phyloP scores from a whole-genome alignment of 2,888 invertebrate genomes.

The Eilema caniola region DNA sequence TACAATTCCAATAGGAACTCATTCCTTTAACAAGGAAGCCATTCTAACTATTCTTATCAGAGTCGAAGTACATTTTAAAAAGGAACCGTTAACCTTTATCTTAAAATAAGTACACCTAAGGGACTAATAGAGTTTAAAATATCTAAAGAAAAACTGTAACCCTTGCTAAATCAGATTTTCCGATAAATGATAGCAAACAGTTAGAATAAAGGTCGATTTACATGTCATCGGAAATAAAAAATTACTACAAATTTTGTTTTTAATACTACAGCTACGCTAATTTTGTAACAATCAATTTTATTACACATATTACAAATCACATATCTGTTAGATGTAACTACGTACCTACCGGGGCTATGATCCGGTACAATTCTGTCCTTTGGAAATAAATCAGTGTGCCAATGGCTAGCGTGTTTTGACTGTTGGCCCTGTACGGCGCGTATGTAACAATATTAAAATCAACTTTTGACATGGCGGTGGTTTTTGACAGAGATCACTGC shows the following conservation, averaged over 20 bases:
- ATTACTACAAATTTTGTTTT: neutral
- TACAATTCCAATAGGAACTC: neutral
- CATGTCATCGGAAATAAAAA: constrained; percentile 37
- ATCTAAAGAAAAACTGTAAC: constrained; percentile 74
- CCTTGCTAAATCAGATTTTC: constrained; percentile 71
- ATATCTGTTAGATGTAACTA: too few relatives aligned
- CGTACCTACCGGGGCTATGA: too few relatives aligned
- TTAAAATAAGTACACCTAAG: constrained; percentile 66
- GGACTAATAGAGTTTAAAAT: constrained; percentile 81
- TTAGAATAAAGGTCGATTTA: constrained; percentile 51
- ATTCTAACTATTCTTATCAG: constrained; percentile 4
- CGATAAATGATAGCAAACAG: constrained; percentile 72
- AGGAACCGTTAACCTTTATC: constrained; percentile 61
- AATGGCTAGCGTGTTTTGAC: too few relatives aligned
- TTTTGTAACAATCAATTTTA: too few relatives aligned
- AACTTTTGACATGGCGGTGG: too few relatives aligned
- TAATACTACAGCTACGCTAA: too few relatives aligned
- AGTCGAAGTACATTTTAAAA: constrained; percentile 34
- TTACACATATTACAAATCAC: too few relatives aligned
- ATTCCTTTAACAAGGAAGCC: neutral
- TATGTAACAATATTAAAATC: too few relatives aligned
- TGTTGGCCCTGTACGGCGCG: too few relatives aligned
- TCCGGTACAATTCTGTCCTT: too few relatives aligned
- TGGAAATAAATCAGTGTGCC: too few relatives aligned
- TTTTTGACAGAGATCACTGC: neutral